Evolutionary conservation across 2,888 invertebrate genomes (phyloP).

Genomic region (Lithophane leautieri): DNA sequence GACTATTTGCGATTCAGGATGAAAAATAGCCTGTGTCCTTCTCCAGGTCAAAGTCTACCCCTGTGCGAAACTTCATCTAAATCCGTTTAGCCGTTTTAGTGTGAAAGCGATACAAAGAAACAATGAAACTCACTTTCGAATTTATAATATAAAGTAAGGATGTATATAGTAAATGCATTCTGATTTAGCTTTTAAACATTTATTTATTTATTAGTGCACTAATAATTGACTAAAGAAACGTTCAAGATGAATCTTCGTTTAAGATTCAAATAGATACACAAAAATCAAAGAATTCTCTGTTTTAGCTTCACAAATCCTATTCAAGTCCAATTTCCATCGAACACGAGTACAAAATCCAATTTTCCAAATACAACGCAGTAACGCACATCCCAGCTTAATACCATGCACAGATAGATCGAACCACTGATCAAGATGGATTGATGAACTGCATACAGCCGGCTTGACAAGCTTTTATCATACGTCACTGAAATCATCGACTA

Average conservation of each 20-base stretch:
- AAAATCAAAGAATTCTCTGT: neutral
- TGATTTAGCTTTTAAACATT: neutral
- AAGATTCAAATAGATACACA: neutral
- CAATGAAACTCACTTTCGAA: too few relatives aligned
- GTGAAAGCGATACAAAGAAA: too few relatives aligned
- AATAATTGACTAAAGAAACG: neutral
- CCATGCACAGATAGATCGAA: constrained; percentile 18
- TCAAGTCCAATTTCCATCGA: constrained; percentile 26
- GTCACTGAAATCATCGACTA: constrained; percentile 37
- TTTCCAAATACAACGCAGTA: constrained; percentile 27
- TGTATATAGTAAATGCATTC: neutral
- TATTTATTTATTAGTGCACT: neutral
- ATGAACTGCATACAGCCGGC: constrained; percentile 33
- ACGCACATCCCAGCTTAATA: constrained; percentile 23
- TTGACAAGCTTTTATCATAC: constrained; percentile 51
- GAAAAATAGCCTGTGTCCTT: too few relatives aligned
- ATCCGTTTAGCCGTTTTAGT: too few relatives aligned
- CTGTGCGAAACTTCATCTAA: too few relatives aligned
- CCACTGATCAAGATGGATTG: constrained; percentile 53
- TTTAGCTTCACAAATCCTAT: constrained; percentile 20
- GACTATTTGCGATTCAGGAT: too few relatives aligned
- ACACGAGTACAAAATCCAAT: constrained; percentile 18
- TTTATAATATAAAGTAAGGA: too few relatives aligned
- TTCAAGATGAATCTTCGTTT: neutral
- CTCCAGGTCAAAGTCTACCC: too few relatives aligned